These are phyloP conservation scores for Cichlasoma orientale DNA, from an alignment of 2,797 vertebrate species.

Conservation along the genomic window DNA sequence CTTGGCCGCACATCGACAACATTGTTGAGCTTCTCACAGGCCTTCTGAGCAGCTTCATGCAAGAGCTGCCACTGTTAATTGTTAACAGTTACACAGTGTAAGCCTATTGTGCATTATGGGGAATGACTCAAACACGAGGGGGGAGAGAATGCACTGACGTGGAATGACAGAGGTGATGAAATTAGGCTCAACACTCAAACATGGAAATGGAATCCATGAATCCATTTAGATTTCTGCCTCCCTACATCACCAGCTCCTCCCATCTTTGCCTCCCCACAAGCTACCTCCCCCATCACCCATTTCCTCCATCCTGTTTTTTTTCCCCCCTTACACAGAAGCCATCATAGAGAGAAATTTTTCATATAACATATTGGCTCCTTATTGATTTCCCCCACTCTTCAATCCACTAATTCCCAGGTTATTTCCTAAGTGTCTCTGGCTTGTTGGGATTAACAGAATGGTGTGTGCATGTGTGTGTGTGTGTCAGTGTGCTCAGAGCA, in stretches of 20 bases:
- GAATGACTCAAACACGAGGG: conserved; percentile 48
- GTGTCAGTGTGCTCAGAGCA: conserved; percentile 44
- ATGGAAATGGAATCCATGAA: conserved; percentile 35
- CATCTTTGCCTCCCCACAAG: conserved; percentile 17
- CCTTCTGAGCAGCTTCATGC: conserved; percentile 54
- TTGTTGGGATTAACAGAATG: conserved; percentile 71
- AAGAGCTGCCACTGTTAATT: conserved; percentile 63
- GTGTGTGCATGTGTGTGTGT: conserved; percentile 28
- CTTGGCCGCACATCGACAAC: conserved; percentile 39
- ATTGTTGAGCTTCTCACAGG: conserved; percentile 46
- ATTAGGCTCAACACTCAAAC: conserved; percentile 32
- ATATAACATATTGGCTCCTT: conserved; percentile 80
- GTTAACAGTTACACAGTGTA: conserved; percentile 51
- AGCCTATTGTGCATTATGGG: conserved; percentile 31
- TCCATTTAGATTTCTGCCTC: conserved; percentile 38
- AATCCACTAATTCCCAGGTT: conserved; percentile 80
- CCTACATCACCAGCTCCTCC: conserved; percentile 15
- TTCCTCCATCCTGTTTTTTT: conserved; percentile 15
- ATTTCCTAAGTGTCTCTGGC: conserved; percentile 81
- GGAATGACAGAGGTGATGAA: conserved; percentile 52
- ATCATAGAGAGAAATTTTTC: conserved; percentile 77
- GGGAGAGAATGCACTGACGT: conserved; percentile 7
- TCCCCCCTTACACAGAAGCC: conserved; percentile 51
- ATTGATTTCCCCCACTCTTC: conserved; percentile 76
- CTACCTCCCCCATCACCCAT: background rate